Evolutionary conservation across 2,113 vertebrate genomes (phyloP), one percentile per base, ranked within the genome.

Genomic region (Garra rufa): DNA sequence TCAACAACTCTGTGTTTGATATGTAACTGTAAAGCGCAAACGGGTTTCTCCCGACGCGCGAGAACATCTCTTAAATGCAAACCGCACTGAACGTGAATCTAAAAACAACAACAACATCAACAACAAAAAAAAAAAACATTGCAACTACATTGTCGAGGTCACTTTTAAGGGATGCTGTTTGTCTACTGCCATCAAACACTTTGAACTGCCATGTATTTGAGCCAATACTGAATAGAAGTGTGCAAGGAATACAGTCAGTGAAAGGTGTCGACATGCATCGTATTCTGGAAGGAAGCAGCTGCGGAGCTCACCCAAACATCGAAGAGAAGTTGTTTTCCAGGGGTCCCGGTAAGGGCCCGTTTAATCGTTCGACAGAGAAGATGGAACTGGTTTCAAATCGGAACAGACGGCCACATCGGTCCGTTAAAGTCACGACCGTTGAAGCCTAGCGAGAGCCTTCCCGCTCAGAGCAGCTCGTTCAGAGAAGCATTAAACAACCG

Each of bases 241-340:
- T 77, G 75, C 34, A 24, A 77, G 75, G 75, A 59, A 77, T 41
- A 52, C 74, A 77, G 75, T 77, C 75, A n/a, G 75, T 57, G 50
- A 52, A 57, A 30, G 19, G 28, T 57, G 57, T 73, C 15, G 87
- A 87, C 83, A 86, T 55, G 84, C 85, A 38, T 86, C 48, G 10
- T 57, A 10, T 21, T 74, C 38, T 61, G 82, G 55, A 71, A 43
- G 46, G 28, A 30, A 26, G 46, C 10, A 34, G 28, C 14, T 75
- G 75, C 14, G 11, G 30, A 38, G 50, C 71, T 46, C 50, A 30
- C 11, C n/a, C 24, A 75, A 7, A 34, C 46, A 76, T 9, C 34
- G 24, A 52, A 52, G 17, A 21, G 9, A 30, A 50, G 44, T 9
- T 48, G 71, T 14, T 73, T 73, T 26, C n/a, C 10, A 26, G 59